Evolutionary conservation across 2,888 invertebrate genomes (phyloP), one percentile per base, ranked within the genome.

Genomic region (Macrosoma leucophasiata): DNA sequence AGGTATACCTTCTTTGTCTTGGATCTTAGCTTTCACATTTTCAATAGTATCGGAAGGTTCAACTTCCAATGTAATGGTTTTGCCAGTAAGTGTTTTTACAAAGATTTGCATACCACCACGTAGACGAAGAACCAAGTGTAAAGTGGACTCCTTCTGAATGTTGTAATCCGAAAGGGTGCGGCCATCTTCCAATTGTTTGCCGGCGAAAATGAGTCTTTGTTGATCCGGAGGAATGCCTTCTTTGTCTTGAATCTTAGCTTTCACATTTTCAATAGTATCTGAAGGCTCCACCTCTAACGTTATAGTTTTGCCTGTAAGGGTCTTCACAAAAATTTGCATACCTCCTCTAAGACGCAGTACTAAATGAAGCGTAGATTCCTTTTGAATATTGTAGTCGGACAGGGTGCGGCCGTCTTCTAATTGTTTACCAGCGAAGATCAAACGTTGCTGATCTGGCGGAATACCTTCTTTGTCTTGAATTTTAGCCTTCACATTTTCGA

Each of bases 1-100:
- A 88, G n/a, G n/a, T n/a, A n/a, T 88, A 1, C 86, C 86, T 29
- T 60, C 76, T 11, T 77, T 77, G 25, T 77, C 76, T 12, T 77
- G 76, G 2, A 77, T 77, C 14, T 77, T 77, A 0, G 76, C 76
- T 3, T 77, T 77, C 0, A 77, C 77, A 57, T 77, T 76, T 7
- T 77, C 76, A 10, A 77, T 77, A 0, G 76, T 75, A 15, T 77
- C 77, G 0, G 77, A 74, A 0, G 77, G 33, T 4, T 77, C 77
- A 0, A 64, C 64, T 25, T 64, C 64, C 0, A 65, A 19, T 0
- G 64, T 65, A 0, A 65, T 65, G 0, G 64, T 65, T 25, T 65
- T 65, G 0, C 62, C 64, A 12, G 64, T 65, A 8, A 65, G 33
- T 0, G 64, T 65, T 26, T 65, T 65, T 0, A 65, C 62, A 19